Evolutionary conservation across 2,113 vertebrate species (phyloP), one percentile per base, ranked within the genome.

Genomic region (Limnothrissa miodon): DNA sequence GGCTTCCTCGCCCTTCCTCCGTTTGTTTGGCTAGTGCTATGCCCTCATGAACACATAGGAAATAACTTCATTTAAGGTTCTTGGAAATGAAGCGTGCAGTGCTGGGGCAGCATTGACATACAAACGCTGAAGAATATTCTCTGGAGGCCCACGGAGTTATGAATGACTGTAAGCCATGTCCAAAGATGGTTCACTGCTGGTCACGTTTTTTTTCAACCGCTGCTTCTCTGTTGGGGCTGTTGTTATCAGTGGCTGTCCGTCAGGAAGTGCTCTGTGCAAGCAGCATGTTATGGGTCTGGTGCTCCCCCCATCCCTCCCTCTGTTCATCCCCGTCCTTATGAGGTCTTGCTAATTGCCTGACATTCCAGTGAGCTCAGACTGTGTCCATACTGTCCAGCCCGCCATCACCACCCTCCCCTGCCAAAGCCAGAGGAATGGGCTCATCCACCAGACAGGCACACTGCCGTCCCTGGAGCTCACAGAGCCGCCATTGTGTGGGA

Each of bases 61-160:
- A 88, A 66, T 80, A 17, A 70, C 83, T 80, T 33, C n/a, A 81
- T 83, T 81, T 51, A 36, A 74, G 59, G 81, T 74, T 46, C 39
- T 42, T 70, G 36, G 74, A 86, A 80, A 78, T 78, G 17, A 45
- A 45, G 19, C 17, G 7, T n/a, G 70, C 39, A 79, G 82, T 74
- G 80, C 36, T 23, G 36, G 17, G 46, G 33, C 66, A 74, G 11
- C 33, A 17, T 4, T 36, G 1, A 15, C 11, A 36, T 15, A 70
- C 29, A 74, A 74, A 17, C 66, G 15, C 11, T 10, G n/a, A 15
- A 13, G 29, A 39, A 33, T 13, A 29, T 74, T 39, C 66, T 29
- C 29, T 15, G 4, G 17, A 29, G 33, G 42, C 42, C 42, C 42
- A 42, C 2, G 42, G 42, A 42, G 42, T 42, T 42, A 42, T 2